Base-by-base conservation (phyloP, 2,113 vertebrate genomes). In the Syrrhaptes paradoxus region DNA sequence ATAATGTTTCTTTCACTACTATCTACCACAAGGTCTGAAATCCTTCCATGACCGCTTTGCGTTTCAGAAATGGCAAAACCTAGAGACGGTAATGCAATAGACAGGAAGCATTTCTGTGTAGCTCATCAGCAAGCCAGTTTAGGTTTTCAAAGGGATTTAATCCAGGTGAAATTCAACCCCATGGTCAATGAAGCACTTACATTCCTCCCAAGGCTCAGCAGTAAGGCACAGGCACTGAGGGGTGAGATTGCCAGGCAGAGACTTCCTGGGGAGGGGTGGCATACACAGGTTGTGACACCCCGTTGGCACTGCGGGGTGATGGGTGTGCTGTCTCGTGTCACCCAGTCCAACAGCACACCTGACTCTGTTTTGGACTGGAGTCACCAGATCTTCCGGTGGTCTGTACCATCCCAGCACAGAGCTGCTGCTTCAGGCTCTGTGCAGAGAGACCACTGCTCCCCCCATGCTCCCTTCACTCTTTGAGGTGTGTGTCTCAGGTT, bases 141-240 rank as follows among this genome's bases (percentile, higher is more conserved):
- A 97, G 72, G 54, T 89, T 97, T 96, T 93, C 92, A 96, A 92
- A 95, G 77, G 77, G 83, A 73, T 82, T 93, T 93, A 93, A 86
- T 92, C 61, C 0, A 0, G 36, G 34, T 7, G 93, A 95, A 96
- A 97, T 85, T 91, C 88, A 93, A 88, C 61, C 31, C 95, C 1
- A 1, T 82, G 73, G 65, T 92, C 95, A 94, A 72, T 89, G 92
- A 94, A 92, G 92, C 88, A 90, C 70, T 75, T 66, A 16, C 70
- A 86, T 93, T 95, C 88, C 73, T 93, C 48, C 28, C 4, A 2
- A 74, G 95, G 86, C 90, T 93, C 77, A 81, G 70, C 89, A 93
- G 34, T 87, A 85, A 93, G 58, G 59, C 0, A 0, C 34, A 74
- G 55, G 54, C 71, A 84, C 20, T 0, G 0, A 89, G 62, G n/a